A percentile compares a stretch with the other conserved stretches of the same genome.
phyloP scores from a whole-genome alignment of 2,797 vertebrate genomes.

The Chelmon rostratus region DNA sequence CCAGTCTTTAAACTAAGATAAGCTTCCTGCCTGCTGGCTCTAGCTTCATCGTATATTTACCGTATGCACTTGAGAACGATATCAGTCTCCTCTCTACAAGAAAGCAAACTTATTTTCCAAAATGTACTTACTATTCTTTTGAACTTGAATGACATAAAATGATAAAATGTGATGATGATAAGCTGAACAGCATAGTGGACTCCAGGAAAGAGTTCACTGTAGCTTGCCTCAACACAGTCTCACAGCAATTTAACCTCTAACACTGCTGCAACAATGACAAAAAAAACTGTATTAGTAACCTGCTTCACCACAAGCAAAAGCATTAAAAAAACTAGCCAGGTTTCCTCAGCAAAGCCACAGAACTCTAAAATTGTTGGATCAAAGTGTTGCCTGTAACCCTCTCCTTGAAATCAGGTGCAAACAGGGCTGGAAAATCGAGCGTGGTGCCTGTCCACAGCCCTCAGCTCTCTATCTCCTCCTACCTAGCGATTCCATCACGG shows the following conservation, averaged over 20 bases:
- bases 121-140: background rate
- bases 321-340: constrained; percentile 28
- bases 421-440: constrained; percentile 65
- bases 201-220: background rate
- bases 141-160: background rate
- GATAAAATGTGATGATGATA: background rate
- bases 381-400: constrained; percentile 71
- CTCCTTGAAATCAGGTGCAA: constrained; percentile 69
- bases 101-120: background rate
- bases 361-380: constrained; percentile 57
- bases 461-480: constrained; percentile 61
- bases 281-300: constrained; percentile 19
- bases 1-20: background rate
- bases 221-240: constrained; percentile 3
- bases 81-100: background rate
- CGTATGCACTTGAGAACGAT: background rate
- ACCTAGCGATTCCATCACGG: constrained; percentile 66
- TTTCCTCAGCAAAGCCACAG: constrained; percentile 50
- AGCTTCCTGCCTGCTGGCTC: background rate
- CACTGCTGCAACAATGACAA: constrained; percentile 23
- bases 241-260: constrained; percentile 17
- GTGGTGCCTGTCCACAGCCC: constrained; percentile 53
- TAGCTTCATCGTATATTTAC: background rate
- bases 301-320: constrained; percentile 55
- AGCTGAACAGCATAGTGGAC: background rate